Evolutionary conservation across 2,113 vertebrate genomes (phyloP), one percentile per base, ranked within the genome.

Genomic region (Pteronura brasiliensis): DNA sequence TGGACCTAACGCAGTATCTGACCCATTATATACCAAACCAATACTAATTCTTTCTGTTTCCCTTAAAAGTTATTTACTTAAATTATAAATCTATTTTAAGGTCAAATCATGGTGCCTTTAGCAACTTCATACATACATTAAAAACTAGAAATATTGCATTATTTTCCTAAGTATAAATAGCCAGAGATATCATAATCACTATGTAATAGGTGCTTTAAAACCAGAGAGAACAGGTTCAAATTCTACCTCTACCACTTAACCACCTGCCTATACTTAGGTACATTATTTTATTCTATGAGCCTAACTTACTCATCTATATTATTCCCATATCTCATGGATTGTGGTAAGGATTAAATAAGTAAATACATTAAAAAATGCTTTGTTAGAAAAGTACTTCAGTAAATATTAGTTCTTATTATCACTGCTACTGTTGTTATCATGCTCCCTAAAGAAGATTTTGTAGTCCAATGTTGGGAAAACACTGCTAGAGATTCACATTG

Each of bases 11-110:
- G 57, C 3, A 88, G 65, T 90, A 31, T 15, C 47, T 87, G 27
- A 71, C 25, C 18, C 65, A 83, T 1, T n/a, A 36, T 34, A 11
- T 80, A 96, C 7, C 65, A 44, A 83, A 69, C 3, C 36, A 93
- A 65, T 47, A 92, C 17, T 1, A 88, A 88, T 88, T 89, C 39
- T 91, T 97, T 69, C 77, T 81, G 7, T 69, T 93, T 86, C 36
- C 42, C 65, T 86, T 93, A 91, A 81, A 84, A 93, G 88, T 81
- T 85, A 6, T n/a, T 59, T 95, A 67, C 34, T 93, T 90, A 96
- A 81, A 88, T 95, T 79, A 67, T 2, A 93, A 86, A 89, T 71
- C 11, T 49, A 88, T 81, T 9, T 74, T 72, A 97, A 97, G 39
- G 20, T 92, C 55, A 97, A 86, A 95, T 49, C 27, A 87, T 6